Conservation (phyloP, 2,113 vertebrate species). For the Sinocyclocheilus anophthalmus region DNA sequence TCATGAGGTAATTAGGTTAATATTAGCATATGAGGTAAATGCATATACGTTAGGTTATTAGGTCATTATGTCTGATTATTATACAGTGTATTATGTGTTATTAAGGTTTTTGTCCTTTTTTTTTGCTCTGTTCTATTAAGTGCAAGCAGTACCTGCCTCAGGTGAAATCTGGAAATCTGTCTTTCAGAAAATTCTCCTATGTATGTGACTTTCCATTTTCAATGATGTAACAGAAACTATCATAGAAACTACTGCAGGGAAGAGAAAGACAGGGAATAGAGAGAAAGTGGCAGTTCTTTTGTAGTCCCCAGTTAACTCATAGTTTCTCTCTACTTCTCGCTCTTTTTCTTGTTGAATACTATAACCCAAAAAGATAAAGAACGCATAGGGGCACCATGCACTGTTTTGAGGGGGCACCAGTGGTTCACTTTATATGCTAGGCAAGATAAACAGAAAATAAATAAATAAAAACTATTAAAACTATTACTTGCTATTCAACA, state of each 20-base stretch:
- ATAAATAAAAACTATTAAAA: too few relatives aligned
- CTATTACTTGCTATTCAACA: too few relatives aligned
- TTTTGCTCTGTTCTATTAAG: neutral
- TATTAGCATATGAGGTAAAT: neutral
- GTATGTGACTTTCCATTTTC: neutral
- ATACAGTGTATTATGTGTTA: neutral
- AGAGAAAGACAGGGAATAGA: neutral
- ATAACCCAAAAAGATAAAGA: neutral
- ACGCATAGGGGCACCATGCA: neutral
- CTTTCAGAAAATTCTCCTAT: neutral
- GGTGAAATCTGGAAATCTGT: neutral
- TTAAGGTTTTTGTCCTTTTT: neutral
- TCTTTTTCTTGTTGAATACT: neutral
- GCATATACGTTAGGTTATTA: neutral
- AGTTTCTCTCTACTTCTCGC: neutral
- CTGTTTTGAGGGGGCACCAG: neutral
- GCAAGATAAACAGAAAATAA: too few relatives aligned
- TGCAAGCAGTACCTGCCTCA: neutral
- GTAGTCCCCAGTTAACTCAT: neutral
- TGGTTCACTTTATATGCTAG: neutral
- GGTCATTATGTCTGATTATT: slow-evolving; percentile 13
- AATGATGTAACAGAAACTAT: slow-evolving; percentile 17
- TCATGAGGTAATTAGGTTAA: neutral
- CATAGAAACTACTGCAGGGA: neutral
- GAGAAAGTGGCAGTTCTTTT: neutral